Base-by-base conservation (phyloP, 2,888 invertebrate species). In the Leptopilina myrica region DNA sequence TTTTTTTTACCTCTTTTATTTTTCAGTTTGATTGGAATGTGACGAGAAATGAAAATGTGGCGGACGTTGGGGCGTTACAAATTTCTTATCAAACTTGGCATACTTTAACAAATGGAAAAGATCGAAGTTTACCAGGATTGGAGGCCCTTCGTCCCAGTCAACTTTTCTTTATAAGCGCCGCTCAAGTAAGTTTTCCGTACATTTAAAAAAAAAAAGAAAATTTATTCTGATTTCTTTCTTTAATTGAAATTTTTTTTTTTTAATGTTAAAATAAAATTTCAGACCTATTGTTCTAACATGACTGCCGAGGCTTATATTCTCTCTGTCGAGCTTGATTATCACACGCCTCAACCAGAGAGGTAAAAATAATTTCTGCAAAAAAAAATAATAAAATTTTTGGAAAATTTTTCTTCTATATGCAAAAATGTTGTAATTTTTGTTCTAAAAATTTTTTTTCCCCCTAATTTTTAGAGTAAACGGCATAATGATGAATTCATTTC, bases 261-360 rank as follows among this genome's bases (percentile, higher is more conserved):
- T 20, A 43, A 20, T 69, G 9, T 46, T 43, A n/a, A 12, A 43
- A 40, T 49, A 43, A 69, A 65, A 65, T 85, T 88, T 4, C 87
- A 93, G 92, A 92, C 92, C 81, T 93, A 93, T 86, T 93, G 93
- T 86, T 92, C 92, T 79, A 91, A 92, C 84, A 90, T 93, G 84
- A 91, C 92, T 85, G 92, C 93, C 82, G 92, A 93, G 87, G 92
- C 92, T 83, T 93, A 93, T 86, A 91, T 93, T 83, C 89, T 93
- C 82, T 91, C 92, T 66, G 91, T 93, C 78, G 93, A 93, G 87
- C 90, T 92, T 83, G 93, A 93, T 86, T 93, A 92, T 84, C 93
- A 93, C 84, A 92, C 93, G 59, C 93, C 93, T 59, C 92, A 92
- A 81, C 93, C 92, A 59, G 93, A 93, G 87, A 92, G 93, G 93